Percentiles rank a stretch among this genome's conserved stretches.
These are phyloP conservation scores for Tangara arthus DNA, from an alignment of 2,797 vertebrate species.

Conservation along the genomic window DNA sequence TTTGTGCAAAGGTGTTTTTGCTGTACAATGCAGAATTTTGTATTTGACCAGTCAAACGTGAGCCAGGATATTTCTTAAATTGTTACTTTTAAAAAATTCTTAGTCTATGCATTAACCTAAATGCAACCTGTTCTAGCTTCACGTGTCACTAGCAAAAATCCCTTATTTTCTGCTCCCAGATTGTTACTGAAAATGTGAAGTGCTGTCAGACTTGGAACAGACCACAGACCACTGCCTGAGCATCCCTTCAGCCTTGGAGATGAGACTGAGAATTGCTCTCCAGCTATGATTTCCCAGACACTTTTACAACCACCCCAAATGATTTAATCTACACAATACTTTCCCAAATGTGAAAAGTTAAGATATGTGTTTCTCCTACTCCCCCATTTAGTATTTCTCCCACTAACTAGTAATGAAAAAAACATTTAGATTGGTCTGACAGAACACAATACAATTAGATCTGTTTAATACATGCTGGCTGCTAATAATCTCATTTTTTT, in stretches of 20 bases:
- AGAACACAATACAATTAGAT: background rate
- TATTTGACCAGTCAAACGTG: background rate
- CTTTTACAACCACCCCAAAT: background rate
- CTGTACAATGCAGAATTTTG: background rate
- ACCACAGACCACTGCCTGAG: background rate
- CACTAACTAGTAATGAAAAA: background rate
- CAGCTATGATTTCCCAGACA: background rate
- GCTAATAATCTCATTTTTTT: background rate
- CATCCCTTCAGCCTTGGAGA: background rate
- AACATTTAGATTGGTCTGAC: background rate
- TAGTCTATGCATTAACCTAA: background rate
- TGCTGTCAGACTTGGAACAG: background rate
- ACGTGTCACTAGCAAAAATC: background rate
- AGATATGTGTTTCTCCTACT: background rate
- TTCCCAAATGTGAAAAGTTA: background rate
- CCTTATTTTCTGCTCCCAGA: background rate
- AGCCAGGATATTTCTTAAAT: background rate
- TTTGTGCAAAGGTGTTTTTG: background rate
- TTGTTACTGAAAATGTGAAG: background rate
- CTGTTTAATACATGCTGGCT: background rate
- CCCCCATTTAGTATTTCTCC: background rate
- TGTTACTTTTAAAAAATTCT: fast-evolving
- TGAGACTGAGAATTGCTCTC: background rate
- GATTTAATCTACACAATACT: background rate
- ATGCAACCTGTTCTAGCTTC: background rate